These are phyloP conservation scores for Lochmaea crataegi DNA, from an alignment of 2,888 invertebrate genomes.

Conservation along the genomic window DNA sequence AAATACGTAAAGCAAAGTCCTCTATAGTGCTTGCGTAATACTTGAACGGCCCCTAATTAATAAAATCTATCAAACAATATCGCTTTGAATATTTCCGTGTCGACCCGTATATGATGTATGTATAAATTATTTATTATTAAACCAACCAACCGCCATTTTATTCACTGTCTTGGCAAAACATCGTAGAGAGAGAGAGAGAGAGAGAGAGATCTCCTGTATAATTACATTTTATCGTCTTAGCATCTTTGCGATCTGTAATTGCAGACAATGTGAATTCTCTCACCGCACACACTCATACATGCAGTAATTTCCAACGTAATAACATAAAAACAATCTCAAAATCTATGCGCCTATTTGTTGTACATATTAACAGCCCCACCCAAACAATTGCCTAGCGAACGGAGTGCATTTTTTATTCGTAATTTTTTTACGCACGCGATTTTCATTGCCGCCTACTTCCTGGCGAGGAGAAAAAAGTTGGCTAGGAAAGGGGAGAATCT, in stretches of 20 bases:
- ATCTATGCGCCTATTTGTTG: conserved; percentile 59
- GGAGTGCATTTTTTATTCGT: conserved; percentile 60
- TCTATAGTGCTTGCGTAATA: no score
- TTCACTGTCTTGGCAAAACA: conserved; percentile 33
- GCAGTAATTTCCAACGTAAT: conserved; percentile 42
- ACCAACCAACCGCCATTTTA: conserved; percentile 40
- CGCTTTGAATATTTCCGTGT: not conserved
- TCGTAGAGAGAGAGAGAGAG: conserved; percentile 30
- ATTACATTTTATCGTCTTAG: conserved; percentile 43
- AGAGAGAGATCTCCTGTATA: conserved; percentile 41
- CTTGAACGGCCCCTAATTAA: no score
- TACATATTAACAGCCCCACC: conserved; percentile 56
- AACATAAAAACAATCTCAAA: conserved; percentile 41
- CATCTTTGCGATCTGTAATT: conserved; percentile 44
- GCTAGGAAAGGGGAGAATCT: conserved; percentile 41
- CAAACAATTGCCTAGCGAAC: conserved; percentile 55
- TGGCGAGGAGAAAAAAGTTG: conserved; percentile 41
- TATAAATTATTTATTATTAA: conserved; percentile 41
- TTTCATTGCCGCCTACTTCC: conserved; percentile 61
- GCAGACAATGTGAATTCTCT: conserved; percentile 43
- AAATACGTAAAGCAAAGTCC: no score
- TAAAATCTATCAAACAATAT: not conserved
- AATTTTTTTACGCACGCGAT: conserved; percentile 63
- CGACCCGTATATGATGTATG: conserved; percentile 9
- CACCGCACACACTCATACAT: conserved; percentile 45